These are phyloP conservation scores for Tupaia tana DNA, from an alignment of 2,113 vertebrate genomes.

Conservation along the genomic window DNA sequence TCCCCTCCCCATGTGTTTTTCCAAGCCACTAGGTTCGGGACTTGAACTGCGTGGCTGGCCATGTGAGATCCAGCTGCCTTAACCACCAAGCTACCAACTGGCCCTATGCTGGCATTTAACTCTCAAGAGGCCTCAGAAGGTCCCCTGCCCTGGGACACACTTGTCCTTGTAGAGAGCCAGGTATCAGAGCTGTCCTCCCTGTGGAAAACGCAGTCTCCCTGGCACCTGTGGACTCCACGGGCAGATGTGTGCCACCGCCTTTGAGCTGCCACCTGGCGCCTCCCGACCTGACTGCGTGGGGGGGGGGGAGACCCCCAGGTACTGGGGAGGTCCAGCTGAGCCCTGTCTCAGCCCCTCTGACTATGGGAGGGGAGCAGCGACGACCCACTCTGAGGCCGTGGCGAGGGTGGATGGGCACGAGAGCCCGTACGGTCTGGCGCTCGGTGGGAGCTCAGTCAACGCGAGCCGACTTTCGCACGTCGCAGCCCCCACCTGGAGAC, in stretches of 20 bases:
- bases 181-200: background rate
- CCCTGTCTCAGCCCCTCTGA: fast-evolving
- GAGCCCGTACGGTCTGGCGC: background rate
- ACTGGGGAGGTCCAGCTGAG: fast-evolving
- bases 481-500: background rate
- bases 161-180: background rate
- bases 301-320: background rate
- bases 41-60: too few species aligned
- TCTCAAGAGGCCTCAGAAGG: background rate
- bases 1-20: too few species aligned
- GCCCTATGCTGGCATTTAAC: background rate
- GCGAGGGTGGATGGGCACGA: fast-evolving
- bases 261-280: background rate
- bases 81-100: too few species aligned
- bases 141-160: background rate
- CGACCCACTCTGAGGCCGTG: fast-evolving
- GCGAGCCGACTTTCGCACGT: background rate
- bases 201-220: background rate
- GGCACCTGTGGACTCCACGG: background rate
- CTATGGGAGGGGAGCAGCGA: fast-evolving
- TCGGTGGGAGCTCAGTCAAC: background rate
- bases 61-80: too few species aligned
- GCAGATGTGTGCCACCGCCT: too few species aligned
- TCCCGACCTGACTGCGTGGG: fast-evolving
- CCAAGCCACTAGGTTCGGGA: too few species aligned